Evolutionary conservation across 2,888 invertebrate genomes (phyloP), one percentile per base, ranked within the genome.

Genomic region (Melanostoma scalare): DNA sequence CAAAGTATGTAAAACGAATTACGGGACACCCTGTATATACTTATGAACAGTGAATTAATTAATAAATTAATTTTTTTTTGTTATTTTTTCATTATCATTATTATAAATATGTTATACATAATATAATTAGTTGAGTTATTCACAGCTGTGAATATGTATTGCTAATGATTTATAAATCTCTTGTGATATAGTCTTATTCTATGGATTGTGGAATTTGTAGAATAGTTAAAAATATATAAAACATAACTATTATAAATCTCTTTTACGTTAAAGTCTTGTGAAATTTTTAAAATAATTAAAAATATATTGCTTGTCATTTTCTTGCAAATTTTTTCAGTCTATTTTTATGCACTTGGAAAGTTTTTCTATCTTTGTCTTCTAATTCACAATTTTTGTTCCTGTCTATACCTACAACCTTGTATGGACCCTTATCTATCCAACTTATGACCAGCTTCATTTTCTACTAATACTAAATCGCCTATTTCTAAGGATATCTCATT

Each of bases 391-490:
- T 71, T 50, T 53, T 33, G 3, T 33, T 63, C 52, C 63, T 20
- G 31, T 65, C 53, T 20, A 74, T 52, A 2, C 30, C 31, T 35
- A 42, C 36, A 42, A 74, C 48, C 53, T 35, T 60, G 56, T 58
- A 76, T n/a, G 68, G 75, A 31, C 75, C 40, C 36, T 31, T 61
- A 33, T 2, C 6, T 6, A 4, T 72, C 50, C 35, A 72, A 56
- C 9, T 75, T 68, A 33, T 60, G 67, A 1, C 75, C 68, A 36
- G 42, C 53, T n/a, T 68, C 35, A 68, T 75, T 75, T 60, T 42
- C 40, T 20, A 75, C 8, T 20, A 75, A 42, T 36, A 75, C 74
- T 33, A 46, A 38, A 50, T 69, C 50, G 42, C 48, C 44, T 9
- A 36, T n/a, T 33, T 33, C 20, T 53, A 65, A 9, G 9, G 6